These are phyloP conservation scores for Paralvinella palmiformis DNA, from an alignment of 1,140 invertebrate species.

Conservation along the genomic window DNA sequence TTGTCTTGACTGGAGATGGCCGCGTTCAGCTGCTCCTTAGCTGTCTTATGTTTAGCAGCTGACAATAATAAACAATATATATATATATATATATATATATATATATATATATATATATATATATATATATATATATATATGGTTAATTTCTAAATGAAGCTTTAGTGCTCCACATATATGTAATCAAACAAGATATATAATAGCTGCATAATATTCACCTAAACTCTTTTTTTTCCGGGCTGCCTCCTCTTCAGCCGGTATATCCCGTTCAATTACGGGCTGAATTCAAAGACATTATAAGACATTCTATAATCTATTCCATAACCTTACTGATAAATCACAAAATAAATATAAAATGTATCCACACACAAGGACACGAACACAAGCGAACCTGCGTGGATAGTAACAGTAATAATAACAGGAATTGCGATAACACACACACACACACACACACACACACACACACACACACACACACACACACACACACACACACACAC, in stretches of 20 bases:
- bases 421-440: not conserved
- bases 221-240: no score
- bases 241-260: no score
- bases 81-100: no score
- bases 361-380: not conserved
- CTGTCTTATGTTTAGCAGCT: no score
- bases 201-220: no score
- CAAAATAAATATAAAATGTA: no score
- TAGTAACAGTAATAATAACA: not conserved
- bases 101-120: no score
- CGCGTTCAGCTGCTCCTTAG: not conserved
- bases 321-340: not conserved
- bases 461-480: constrained; percentile 6
- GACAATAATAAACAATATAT: no score
- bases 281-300: not conserved
- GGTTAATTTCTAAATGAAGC: no score
- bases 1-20: not conserved
- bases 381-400: not conserved
- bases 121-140: no score
- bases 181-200: no score
- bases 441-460: not conserved
- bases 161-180: no score
- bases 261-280: not conserved
- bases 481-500: constrained; percentile 4
- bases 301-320: not conserved